Base-by-base conservation (phyloP, 2,888 invertebrate genomes). In the Opisthograptis luteolata region DNA sequence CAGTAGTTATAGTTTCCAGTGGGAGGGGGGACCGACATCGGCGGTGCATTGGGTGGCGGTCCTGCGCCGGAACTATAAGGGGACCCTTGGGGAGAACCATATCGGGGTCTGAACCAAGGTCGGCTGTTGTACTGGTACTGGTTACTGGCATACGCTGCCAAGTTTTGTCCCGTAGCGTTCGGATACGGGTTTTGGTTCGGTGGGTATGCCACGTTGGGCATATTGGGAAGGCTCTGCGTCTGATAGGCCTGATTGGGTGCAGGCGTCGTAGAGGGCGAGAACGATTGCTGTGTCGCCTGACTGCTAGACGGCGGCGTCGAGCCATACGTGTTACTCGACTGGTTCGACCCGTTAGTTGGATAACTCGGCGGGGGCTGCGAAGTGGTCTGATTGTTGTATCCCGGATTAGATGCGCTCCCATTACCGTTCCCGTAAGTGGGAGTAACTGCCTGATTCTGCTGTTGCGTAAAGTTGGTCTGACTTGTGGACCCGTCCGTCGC, bases 111-210 rank as follows among this genome's bases (percentile, higher is more conserved):
- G 66, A 87, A 85, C 89, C 89, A 89, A 0, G 89, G 89, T 14
- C 89, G 68, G 39, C 84, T 86, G n/a, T 80, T 84, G 46, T 87
- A 87, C 41, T 85, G 87, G 34, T 87, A 89, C 64, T 88, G 88
- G 46, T 87, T 88, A 56, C 79, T 87, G 0, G 89, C 88, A 44
- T 88, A 88, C 41, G 89, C 89, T 53, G 89, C 89, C 73, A 89
- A 70, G 58, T 89, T 89, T 41, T 89, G 89, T 0, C 89, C 89
- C 0, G 88, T 87, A 1, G 89, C 89, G 44, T 89, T 89, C 0
- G 89, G 89, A 42, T 89, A 89, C 0, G 87, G 89, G 50, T 87
- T 88, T 40, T 83, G 87, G 34, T 75, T 81, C 0, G 82, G 80
- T 4, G 83, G 81, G 36, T 80, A 87, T 0, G 69, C 74, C 15